Conservation (phyloP, 2,888 invertebrate genomes). For the Hanleya hanleyi region DNA sequence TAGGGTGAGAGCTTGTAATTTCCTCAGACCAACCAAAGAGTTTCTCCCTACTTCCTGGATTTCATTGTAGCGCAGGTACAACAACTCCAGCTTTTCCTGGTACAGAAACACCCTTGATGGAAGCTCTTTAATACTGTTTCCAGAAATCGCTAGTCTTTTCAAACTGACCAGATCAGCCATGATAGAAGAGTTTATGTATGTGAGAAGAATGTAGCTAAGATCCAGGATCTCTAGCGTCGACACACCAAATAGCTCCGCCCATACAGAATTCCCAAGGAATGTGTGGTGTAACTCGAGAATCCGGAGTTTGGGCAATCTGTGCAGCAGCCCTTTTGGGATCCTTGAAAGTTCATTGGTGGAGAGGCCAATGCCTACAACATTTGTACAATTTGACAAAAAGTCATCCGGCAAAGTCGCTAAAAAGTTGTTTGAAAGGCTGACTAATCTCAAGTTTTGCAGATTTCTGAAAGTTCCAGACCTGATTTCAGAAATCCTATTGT, state of each 20-base stretch:
- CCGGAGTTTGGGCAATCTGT: neutral
- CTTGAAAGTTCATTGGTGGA: neutral
- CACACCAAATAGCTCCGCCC: neutral
- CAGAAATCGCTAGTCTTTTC: neutral
- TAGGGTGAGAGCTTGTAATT: neutral
- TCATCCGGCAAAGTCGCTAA: constrained; percentile 32
- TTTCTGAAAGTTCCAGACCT: neutral
- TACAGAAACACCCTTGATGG: neutral
- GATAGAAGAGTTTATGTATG: neutral
- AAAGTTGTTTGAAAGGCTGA: constrained; percentile 45
- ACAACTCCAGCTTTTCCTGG: neutral
- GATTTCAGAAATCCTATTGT: constrained; percentile 17
- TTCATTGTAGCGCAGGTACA: neutral
- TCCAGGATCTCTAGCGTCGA: neutral
- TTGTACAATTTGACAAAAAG: neutral
- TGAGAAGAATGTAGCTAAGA: neutral
- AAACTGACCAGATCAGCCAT: neutral
- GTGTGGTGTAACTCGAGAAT: neutral
- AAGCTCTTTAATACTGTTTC: neutral
- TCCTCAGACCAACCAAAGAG: neutral
- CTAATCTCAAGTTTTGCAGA: constrained; percentile 22
- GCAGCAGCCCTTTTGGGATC: neutral
- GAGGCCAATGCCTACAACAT: neutral
- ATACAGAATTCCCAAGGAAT: neutral
- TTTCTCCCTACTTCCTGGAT: neutral